Evolutionary conservation across 2,888 invertebrate genomes (phyloP), one percentile per base, ranked within the genome.

Genomic region (Villa cingulata): DNA sequence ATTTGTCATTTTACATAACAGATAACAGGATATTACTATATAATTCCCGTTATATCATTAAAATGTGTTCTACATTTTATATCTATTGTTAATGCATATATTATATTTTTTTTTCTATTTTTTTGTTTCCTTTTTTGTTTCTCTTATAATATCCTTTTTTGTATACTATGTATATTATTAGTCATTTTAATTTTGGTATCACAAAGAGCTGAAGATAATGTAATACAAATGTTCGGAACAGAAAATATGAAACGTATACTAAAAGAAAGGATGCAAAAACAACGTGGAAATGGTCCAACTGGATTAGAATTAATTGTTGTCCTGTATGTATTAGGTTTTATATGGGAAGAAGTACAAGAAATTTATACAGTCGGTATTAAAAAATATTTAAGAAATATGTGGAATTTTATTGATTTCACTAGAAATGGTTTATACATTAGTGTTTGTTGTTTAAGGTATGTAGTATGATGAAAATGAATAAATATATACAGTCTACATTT

Each of bases 321-420:
- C 1, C 64, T 88, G 43, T 96, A 89, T 67, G 87, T 95, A 6
- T 61, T 87, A 44, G 94, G 86, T 27, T 88, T 92, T 62, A 83
- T 95, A 57, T 88, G 86, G 83, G 86, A 91, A 62, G 95, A 96
- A 71, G 82, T 88, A 4, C 86, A 87, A 64, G 90, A 94, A 65
- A 83, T 94, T 52, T 91, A 83, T 74, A 77, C 80, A 19, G 83
- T 86, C 62, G 95, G 95, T n/a, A 76, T 92, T 43, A 76, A 78
- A 37, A 81, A 81, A 1, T 96, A 95, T 62, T 74, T 92, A 27
- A 76, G 87, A 29, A 90, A 96, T 65, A 80, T 95, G 77, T 96
- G 95, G 95, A 96, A 96, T 68, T 88, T 94, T 61, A 87, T 96
- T 45, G 95, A 96, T 71, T 94, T 94, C 63, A 83, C 86, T 6